phyloP scores from a whole-genome alignment of 2,888 invertebrate species.

The Chrysolina oricalcia region DNA sequence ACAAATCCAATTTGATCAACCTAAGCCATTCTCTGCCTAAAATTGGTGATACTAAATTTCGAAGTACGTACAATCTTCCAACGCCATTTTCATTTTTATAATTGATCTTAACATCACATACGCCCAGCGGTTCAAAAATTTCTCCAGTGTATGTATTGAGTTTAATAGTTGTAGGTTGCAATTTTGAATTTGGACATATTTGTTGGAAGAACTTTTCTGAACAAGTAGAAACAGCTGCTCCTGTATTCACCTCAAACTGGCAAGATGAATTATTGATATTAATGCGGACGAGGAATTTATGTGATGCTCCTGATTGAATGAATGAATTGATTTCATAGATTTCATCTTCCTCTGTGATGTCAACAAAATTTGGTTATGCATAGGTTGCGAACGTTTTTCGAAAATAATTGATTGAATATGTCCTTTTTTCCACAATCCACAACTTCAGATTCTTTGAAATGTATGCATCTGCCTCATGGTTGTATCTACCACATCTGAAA shows the following conservation, averaged over 20 bases:
- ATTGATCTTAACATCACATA: not conserved
- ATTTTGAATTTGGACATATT: not conserved
- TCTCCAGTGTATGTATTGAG: constrained; percentile 25
- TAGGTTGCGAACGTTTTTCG: not conserved
- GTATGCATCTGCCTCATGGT: constrained; percentile 4
- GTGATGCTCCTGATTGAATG: not conserved
- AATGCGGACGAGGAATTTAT: constrained; percentile 2
- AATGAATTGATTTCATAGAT: constrained; percentile 15
- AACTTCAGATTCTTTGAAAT: not conserved
- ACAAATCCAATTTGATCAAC: too few species aligned
- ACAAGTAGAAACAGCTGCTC: constrained; percentile 20
- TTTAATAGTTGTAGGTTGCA: constrained; percentile 12
- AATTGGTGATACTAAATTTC: too few species aligned
- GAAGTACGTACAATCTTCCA: too few species aligned
- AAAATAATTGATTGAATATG: not conserved
- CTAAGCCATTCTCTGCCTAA: too few species aligned
- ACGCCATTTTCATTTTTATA: too few species aligned
- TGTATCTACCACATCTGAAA: constrained; percentile 5
- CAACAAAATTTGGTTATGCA: not conserved
- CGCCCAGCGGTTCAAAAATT: constrained; percentile 19
- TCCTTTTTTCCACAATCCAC: not conserved
- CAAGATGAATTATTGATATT: constrained; percentile 13
- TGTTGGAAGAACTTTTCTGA: constrained; percentile 17
- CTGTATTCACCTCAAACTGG: constrained; percentile 13
- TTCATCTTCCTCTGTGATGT: not conserved